Percentiles rank a stretch among this genome's conserved stretches.
Evolutionary conservation across 2,888 invertebrate species (phyloP).

Genomic region (Aphodius sticticus): DNA sequence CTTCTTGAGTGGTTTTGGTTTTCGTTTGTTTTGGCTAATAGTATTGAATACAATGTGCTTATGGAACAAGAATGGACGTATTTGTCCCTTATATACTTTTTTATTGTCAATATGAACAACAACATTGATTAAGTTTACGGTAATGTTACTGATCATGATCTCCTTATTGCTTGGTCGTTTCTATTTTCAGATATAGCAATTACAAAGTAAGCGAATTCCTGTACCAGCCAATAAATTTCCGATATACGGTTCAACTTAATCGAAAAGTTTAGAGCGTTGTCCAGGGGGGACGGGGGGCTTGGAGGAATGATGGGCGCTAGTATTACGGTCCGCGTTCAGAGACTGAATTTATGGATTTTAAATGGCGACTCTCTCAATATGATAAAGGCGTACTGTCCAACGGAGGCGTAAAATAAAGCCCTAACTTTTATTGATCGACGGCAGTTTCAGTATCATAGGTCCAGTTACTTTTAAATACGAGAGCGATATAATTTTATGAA

Average conservation of each 20-base stretch:
- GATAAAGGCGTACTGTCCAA: neutral
- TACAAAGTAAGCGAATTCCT: neutral
- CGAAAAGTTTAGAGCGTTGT: neutral
- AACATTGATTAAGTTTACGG: too few relatives aligned
- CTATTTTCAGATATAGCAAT: neutral
- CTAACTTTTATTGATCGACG: neutral
- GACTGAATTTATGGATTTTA: neutral
- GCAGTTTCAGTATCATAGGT: neutral
- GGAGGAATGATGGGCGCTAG: neutral
- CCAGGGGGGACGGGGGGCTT: neutral
- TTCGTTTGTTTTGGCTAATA: too few relatives aligned
- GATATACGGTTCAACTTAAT: neutral
- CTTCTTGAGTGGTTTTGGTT: too few relatives aligned
- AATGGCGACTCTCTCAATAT: neutral
- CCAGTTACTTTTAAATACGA: conserved; percentile 4
- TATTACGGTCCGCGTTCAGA: neutral
- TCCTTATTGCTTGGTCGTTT: neutral
- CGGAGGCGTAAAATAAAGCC: too few relatives aligned
- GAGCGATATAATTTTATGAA: neutral
- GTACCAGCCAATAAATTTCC: neutral
- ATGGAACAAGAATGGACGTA: too few relatives aligned
- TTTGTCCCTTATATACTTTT: too few relatives aligned
- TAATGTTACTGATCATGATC: too few relatives aligned
- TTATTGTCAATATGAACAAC: too few relatives aligned
- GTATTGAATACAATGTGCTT: too few relatives aligned